Evolutionary conservation across 1,140 invertebrate genomes (phyloP), one percentile per base, ranked within the genome.

Genomic region (Drosophila sproati): DNA sequence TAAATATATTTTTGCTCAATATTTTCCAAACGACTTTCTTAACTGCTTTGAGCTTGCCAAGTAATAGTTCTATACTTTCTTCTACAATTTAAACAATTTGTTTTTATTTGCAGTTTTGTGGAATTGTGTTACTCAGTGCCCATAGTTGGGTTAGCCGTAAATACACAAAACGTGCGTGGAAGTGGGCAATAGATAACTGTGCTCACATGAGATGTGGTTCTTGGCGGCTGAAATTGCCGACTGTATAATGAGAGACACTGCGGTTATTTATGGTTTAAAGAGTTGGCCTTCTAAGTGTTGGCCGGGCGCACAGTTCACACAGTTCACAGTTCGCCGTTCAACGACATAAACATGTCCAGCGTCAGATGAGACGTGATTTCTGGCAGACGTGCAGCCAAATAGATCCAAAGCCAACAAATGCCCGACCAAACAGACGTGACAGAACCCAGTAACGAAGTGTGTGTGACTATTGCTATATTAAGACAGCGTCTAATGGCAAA

Each of bases 391-490:
- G 41, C 60, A 59, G 20, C 48, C 68, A 57, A 83, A 77, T 63
- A 75, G 43, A 70, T 61, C 50, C 41, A 70, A 61, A 35, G 43
- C 55, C 37, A 50, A 62, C 47, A 50, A 62, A n/a, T 50, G 34
- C 54, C 32, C 20, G 0, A 5, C 32, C 47, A 50, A n/a, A 76
- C 56, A 64, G 29, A 82, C 80, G 80, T 82, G 80, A 81, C 80
- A 75, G 71, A 32, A 48, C 61, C 55, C 55, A 50, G 32, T 47
- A 47, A 48, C 77, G 20, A 69, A 47, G 45, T 80, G 71, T 73
- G 55, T 66, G 66, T 41, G 55, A 60, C 70, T 55, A 78, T 78
- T 78, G 77, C 82, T 85, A 73, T 75, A 85, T 85, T 85, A 81
- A 64, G 63, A 54, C 39, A 41, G 64, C 54, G 43, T 52, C 32